Conservation (phyloP, 2,888 invertebrate genomes). For the Embidobia sp. region DNA sequence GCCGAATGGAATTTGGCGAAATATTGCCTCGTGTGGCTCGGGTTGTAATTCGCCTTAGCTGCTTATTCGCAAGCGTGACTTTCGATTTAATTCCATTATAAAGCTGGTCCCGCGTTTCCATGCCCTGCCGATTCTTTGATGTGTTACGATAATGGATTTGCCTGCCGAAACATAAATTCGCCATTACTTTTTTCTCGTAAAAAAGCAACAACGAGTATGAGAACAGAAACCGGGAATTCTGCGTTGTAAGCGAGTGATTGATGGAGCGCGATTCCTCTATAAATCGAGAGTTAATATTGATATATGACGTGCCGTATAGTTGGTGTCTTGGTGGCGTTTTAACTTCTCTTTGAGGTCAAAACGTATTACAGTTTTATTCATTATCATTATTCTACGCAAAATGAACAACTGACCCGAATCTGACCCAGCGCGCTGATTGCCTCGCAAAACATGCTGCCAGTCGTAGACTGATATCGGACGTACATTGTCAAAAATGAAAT, state of each 20-base stretch:
- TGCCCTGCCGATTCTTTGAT: conserved; percentile 12
- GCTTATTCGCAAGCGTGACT: conserved; percentile 75
- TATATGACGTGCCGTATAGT: too few relatives aligned
- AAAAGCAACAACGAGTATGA: conserved; percentile 5
- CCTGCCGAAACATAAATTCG: conserved; percentile 11
- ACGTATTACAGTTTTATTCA: too few relatives aligned
- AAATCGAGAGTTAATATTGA: conserved; percentile 31
- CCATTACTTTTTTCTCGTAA: conserved; percentile 23
- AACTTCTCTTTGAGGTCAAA: too few relatives aligned
- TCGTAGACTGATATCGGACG: too few relatives aligned
- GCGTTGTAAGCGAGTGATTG: conserved; percentile 29
- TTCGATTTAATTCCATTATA: conserved; percentile 73
- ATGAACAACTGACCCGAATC: too few relatives aligned
- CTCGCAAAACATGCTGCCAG: too few relatives aligned
- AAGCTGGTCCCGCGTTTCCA: conserved; percentile 30
- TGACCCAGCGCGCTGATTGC: too few relatives aligned
- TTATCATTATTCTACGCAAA: too few relatives aligned
- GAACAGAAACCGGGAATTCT: not conserved
- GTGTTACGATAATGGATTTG: conserved; percentile 27
- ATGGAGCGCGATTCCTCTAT: conserved; percentile 23
- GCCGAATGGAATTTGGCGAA: conserved; percentile 77
- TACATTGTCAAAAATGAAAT: too few relatives aligned
- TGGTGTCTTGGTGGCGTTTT: too few relatives aligned
- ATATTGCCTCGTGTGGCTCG: conserved; percentile 72
- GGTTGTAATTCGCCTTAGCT: conserved; percentile 77